Percentiles rank a stretch among this genome's conserved stretches.
Conservation (phyloP, 2,113 vertebrate genomes). For the Platanista minor region DNA sequence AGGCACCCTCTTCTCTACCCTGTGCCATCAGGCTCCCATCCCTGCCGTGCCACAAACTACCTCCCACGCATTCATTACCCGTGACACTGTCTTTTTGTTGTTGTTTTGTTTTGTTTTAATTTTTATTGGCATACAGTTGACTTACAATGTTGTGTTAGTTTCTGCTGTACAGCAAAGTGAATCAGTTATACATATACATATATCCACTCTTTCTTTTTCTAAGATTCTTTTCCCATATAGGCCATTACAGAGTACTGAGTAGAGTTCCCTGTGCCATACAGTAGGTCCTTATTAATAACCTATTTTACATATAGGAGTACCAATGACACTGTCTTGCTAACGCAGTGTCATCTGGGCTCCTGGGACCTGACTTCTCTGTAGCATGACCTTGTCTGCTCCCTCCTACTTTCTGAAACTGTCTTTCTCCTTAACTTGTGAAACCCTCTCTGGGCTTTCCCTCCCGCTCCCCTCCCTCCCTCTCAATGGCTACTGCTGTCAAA, state of each 20-base stretch:
- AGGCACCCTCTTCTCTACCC: neutral
- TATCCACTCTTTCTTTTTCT: neutral
- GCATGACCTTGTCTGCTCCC: neutral
- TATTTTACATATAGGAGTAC: fast-evolving
- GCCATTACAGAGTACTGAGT: neutral
- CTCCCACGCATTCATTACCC: neutral
- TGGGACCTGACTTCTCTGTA: neutral
- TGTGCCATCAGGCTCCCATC: neutral
- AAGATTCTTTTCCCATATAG: neutral
- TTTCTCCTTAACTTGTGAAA: neutral
- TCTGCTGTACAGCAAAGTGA: neutral
- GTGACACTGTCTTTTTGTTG: neutral
- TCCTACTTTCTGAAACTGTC: neutral
- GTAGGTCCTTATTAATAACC: neutral
- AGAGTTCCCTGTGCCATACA: neutral
- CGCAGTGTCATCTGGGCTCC: neutral
- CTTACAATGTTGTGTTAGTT: neutral
- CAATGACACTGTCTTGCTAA: neutral
- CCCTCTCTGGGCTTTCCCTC: neutral
- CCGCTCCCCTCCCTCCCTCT: fast-evolving
- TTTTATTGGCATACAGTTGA: neutral
- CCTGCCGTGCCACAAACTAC: neutral
- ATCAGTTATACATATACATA: neutral
- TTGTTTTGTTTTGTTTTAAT: neutral
- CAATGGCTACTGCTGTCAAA: neutral